These are phyloP conservation scores for Petrocephalus microphthalmus DNA, from an alignment of 2,113 vertebrate genomes.

Conservation along the genomic window DNA sequence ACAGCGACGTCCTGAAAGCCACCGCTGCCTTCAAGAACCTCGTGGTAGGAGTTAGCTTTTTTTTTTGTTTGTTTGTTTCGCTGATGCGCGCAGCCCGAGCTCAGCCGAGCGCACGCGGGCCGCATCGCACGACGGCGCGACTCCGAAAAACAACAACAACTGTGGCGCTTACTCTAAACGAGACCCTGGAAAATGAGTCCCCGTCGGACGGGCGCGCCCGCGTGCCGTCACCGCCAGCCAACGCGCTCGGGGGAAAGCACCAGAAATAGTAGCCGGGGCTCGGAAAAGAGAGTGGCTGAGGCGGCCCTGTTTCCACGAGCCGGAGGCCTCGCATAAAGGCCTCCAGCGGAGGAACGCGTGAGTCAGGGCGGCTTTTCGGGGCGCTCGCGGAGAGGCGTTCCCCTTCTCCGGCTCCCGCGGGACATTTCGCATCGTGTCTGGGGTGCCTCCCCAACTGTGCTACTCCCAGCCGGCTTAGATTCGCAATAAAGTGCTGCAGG, in stretches of 20 bases:
- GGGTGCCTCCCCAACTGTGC: not conserved
- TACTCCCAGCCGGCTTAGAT: not conserved
- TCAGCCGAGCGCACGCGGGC: not conserved
- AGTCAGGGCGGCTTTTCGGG: not conserved
- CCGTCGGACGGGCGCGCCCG: not conserved
- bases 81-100: not conserved
- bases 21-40: constrained; percentile 76
- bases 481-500: not conserved
- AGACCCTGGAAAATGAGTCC: not conserved
- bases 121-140: not conserved
- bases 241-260: not conserved
- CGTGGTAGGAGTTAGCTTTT: constrained; percentile 72
- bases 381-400: not conserved
- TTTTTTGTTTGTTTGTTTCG: not conserved
- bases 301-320: not conserved
- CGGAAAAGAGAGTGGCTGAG: not conserved
- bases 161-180: not conserved
- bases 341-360: not conserved
- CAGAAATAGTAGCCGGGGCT: not conserved
- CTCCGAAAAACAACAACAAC: not conserved
- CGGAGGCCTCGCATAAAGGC: not conserved
- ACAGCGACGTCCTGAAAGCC: constrained; percentile 84
- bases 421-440: not conserved
- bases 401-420: not conserved
- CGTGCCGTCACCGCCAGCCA: not conserved